These are phyloP conservation scores for Ophioninae sp. DNA, from an alignment of 2,888 invertebrate genomes.

Conservation along the genomic window DNA sequence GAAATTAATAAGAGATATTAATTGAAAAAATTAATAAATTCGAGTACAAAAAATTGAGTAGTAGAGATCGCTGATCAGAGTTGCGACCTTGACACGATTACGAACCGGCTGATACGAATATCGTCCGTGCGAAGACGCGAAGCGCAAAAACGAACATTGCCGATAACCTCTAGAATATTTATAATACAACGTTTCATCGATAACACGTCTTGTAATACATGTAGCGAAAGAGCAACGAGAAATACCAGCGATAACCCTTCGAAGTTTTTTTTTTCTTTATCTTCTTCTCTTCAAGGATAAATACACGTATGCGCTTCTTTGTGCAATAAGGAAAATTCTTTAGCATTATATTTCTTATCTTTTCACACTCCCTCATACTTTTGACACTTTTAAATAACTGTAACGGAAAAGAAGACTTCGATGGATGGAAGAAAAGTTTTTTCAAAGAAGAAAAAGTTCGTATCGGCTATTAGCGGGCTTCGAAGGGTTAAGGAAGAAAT, in stretches of 20 bases:
- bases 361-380: background rate
- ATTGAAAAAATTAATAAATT: no score
- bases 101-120: background rate
- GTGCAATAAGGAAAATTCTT: background rate
- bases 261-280: constrained; percentile 14
- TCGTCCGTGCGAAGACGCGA: background rate
- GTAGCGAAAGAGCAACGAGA: constrained; percentile 1
- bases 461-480: background rate
- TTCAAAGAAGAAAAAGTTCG: background rate
- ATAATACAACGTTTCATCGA: background rate
- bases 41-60: background rate
- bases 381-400: background rate
- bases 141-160: background rate
- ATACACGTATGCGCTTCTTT: constrained; percentile 5
- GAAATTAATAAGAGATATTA: no score
- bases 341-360: constrained; percentile 2
- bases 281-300: constrained; percentile 11
- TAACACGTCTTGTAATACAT: constrained; percentile 14
- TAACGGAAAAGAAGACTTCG: no score
- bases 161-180: background rate
- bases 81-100: background rate
- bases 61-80: background rate
- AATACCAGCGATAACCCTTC: constrained; percentile 23
- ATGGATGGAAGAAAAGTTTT: no score
- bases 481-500: constrained; percentile 27